Conservation (phyloP, 2,888 invertebrate species). For the Sepiola atlantica region DNA sequence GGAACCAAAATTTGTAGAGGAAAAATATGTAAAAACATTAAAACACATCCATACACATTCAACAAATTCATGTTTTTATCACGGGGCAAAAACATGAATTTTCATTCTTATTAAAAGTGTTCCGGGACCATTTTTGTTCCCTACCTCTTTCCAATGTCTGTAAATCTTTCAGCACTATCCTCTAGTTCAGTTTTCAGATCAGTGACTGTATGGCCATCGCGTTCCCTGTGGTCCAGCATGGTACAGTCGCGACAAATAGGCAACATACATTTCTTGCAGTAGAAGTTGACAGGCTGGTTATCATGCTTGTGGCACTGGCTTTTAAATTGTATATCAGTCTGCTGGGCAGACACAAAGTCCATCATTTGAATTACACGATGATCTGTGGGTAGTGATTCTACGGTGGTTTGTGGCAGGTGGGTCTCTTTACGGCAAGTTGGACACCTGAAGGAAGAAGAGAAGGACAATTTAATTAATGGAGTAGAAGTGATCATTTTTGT, state of each 20-base stretch:
- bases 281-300: slow-evolving; percentile 68
- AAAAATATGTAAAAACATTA: no score
- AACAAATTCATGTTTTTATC: no score
- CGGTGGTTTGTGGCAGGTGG: slow-evolving; percentile 63
- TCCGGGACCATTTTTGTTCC: background rate
- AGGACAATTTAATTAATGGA: background rate
- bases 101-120: no score
- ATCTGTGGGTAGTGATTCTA: slow-evolving; percentile 66
- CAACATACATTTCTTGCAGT: slow-evolving; percentile 65
- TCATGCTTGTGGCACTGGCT: slow-evolving; percentile 68
- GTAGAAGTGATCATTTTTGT: no score
- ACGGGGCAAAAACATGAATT: no score
- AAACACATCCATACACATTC: no score
- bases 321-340: slow-evolving; percentile 61
- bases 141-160: slow-evolving; percentile 58
- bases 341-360: slow-evolving; percentile 62
- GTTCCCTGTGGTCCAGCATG: slow-evolving; percentile 68
- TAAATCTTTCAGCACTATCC: slow-evolving; percentile 65
- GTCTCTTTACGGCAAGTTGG: slow-evolving; percentile 70
- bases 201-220: slow-evolving; percentile 64
- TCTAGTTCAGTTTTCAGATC: slow-evolving; percentile 64
- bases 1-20: no score
- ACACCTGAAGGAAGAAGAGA: slow-evolving; percentile 51
- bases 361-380: slow-evolving; percentile 71
- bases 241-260: slow-evolving; percentile 70